Base-by-base conservation (phyloP, 2,113 vertebrate genomes). In the Mesocricetus auratus region DNA sequence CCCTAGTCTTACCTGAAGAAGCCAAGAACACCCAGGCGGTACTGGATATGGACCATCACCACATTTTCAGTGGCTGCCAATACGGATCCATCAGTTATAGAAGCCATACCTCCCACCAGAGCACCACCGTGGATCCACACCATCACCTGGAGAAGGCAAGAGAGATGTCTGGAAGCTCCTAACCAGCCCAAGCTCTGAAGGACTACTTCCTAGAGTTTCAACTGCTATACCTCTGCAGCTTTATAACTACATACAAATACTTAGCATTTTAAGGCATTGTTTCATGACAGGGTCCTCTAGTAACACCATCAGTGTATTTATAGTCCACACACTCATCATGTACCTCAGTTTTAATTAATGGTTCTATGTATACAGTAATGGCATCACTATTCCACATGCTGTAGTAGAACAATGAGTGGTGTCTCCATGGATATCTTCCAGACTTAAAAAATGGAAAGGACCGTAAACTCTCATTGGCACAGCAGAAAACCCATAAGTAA, bases 1-100 rank as follows among this genome's bases (percentile, higher is more conserved):
- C 4, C 8, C 33, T 19, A 29, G 15, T 9, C 89, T 97, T 45
- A 98, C 98, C 96, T 96, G 82, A 98, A 97, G 94, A 97, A 98
- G 16, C 97, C 98, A 9, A 94, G 93, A 1, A 97, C 6, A 15
- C 96, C 97, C 66, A 98, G 78, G 36, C 94, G 75, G 69, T 98
- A 97, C 95, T 97, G 96, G 82, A 97, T 95, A 16, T 2, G 36
- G 5, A 98, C 95, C 1, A 97, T 88, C 6, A 98, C 62, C 45
- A 94, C 74, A 0, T 97, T 33, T 45, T 97, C 96, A 3, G 36
- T 89, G 33, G 94, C 92, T 0, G 83, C 62, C 85, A 98, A 53
- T 0, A 7, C 5, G 0, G 97, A 64, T 33, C 60, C 82, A 66
- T 86, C 82, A 86, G 10, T 66, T 29, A 86, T 66, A 7, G 82